A percentile compares a stretch with the other conserved stretches of the same genome.
Conservation (phyloP, 2,888 invertebrate species). For the Zeuzera pyrina region DNA sequence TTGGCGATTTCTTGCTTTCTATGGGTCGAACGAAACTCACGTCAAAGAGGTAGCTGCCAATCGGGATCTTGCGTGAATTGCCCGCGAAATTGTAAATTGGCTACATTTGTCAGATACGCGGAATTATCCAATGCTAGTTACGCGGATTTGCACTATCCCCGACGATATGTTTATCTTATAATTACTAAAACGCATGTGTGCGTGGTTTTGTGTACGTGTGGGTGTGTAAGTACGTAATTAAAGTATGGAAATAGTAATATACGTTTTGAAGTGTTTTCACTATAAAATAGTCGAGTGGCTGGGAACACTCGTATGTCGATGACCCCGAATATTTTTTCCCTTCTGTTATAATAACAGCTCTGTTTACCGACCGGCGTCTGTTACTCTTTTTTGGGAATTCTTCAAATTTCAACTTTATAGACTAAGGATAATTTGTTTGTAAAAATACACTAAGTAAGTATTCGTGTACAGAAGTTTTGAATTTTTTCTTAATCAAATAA, state of each 20-base stretch:
- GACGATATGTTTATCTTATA: conserved; percentile 64
- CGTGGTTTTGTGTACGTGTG: conserved; percentile 35
- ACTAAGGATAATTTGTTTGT: too few relatives aligned
- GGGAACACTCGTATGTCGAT: conserved; percentile 56
- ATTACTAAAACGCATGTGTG: conserved; percentile 27
- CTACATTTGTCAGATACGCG: too few relatives aligned
- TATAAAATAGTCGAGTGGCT: conserved; percentile 67
- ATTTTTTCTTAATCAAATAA: too few relatives aligned
- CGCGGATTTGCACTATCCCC: too few relatives aligned
- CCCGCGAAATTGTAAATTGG: too few relatives aligned
- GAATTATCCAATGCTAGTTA: too few relatives aligned
- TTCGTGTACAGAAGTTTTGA: too few relatives aligned
- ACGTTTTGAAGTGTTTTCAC: conserved; percentile 70
- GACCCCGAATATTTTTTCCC: conserved; percentile 51
- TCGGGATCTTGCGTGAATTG: too few relatives aligned
- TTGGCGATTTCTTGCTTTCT: too few relatives aligned
- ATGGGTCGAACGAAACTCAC: too few relatives aligned
- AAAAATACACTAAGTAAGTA: too few relatives aligned
- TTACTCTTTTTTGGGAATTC: conserved; percentile 26
- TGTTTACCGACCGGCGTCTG: conserved; percentile 51
- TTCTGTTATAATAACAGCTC: conserved; percentile 56
- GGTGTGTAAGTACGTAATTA: conserved; percentile 60
- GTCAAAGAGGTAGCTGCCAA: too few relatives aligned
- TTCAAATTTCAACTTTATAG: conserved; percentile 21
- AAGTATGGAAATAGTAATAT: conserved; percentile 71